These are phyloP conservation scores for Ailuropoda melanoleuca DNA, from an alignment of 2,113 vertebrate species.

Conservation along the genomic window DNA sequence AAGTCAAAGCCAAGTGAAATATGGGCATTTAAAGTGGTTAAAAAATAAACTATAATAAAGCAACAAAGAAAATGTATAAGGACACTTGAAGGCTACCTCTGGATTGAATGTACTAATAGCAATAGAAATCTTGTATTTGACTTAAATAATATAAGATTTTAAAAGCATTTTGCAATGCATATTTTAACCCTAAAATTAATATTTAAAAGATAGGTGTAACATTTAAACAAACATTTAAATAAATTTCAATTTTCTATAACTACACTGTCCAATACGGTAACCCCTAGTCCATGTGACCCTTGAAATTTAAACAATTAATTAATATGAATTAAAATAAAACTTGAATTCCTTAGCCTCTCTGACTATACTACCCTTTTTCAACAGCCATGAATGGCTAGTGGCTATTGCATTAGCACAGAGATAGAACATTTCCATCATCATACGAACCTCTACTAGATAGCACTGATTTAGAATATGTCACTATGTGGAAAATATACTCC, in stretches of 20 bases:
- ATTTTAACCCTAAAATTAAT: not conserved
- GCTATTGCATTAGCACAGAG: not conserved
- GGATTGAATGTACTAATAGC: not conserved
- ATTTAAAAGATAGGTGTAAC: not conserved
- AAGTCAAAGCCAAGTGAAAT: not conserved
- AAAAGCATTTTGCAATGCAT: not conserved
- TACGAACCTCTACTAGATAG: not conserved
- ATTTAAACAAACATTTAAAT: not conserved
- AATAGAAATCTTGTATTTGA: not conserved
- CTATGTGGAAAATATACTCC: not conserved
- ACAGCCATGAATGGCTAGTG: not conserved
- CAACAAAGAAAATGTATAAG: not conserved
- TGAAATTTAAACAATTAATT: constrained; percentile 38
- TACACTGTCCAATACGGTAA: not conserved
- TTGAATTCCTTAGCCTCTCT: not conserved
- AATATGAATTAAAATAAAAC: constrained; percentile 2
- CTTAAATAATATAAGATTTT: not conserved
- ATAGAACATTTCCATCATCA: not conserved
- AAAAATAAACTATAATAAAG: not conserved
- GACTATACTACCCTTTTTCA: not conserved
- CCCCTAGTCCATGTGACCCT: not conserved
- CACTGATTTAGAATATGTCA: not conserved
- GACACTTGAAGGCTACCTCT: not conserved
- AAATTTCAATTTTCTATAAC: not conserved
- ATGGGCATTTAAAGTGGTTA: not conserved